A percentile compares a stretch with the other conserved stretches of the same genome.
These are phyloP conservation scores for Cyprinodon tularosa DNA, from an alignment of 2,113 vertebrate species.

Conservation along the genomic window DNA sequence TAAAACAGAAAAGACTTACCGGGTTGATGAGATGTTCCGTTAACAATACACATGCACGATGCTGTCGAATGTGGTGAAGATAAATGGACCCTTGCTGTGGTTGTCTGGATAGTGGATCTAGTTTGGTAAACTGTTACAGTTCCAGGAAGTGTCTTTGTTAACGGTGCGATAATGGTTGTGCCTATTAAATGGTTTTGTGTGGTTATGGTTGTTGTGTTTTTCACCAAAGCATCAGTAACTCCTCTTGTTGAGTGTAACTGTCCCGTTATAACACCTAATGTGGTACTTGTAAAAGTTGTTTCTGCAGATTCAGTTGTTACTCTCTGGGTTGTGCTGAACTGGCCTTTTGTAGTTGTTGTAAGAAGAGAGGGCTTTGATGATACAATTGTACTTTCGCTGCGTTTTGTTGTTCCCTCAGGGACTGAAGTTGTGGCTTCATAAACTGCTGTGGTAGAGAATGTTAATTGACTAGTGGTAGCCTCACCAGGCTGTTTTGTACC, in stretches of 20 bases:
- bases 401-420: too few relatives aligned
- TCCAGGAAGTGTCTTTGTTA: constrained; percentile 48
- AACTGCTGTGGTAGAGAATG: too few relatives aligned
- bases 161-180: constrained; percentile 28
- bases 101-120: neutral
- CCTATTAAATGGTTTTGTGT: fast-evolving
- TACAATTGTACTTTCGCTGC: too few relatives aligned
- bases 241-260: neutral
- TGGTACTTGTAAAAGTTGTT: neutral
- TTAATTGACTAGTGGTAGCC: too few relatives aligned
- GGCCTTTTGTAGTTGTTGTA: neutral
- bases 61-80: neutral
- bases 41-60: constrained; percentile 40
- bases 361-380: too few relatives aligned
- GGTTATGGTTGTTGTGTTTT: neutral
- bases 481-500: too few relatives aligned
- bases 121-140: neutral
- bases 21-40: constrained; percentile 19
- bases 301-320: neutral
- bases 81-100: neutral
- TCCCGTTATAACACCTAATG: neutral
- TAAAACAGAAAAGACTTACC: constrained; percentile 28
- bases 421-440: too few relatives aligned
- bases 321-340: neutral
- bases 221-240: neutral